Percentiles rank a stretch among this genome's conserved stretches.
phyloP scores from a whole-genome alignment of 2,888 invertebrate genomes.

The Lacanobia oleracea region DNA sequence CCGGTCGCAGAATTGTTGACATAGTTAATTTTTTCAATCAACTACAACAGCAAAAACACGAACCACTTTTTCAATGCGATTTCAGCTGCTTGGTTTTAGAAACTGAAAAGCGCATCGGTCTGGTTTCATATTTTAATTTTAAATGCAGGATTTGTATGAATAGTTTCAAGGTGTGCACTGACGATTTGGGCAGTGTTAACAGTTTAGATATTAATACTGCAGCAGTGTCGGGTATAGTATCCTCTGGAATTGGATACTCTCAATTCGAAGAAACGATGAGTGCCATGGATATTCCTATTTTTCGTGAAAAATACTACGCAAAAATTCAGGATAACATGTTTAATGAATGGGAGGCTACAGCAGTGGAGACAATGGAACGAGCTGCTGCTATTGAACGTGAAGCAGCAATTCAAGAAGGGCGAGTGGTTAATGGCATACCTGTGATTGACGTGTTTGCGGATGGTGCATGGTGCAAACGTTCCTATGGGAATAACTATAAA shows the following conservation, averaged over 20 bases:
- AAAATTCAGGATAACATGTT: conserved; percentile 14
- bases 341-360: conserved; percentile 21
- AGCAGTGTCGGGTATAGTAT: no score
- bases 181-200: conserved; percentile 1
- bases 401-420: conserved; percentile 21
- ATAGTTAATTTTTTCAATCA: conserved; percentile 5
- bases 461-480: conserved; percentile 29
- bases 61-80: conserved; percentile 9
- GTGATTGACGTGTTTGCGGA: conserved; percentile 25
- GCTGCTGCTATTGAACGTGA: conserved; percentile 20
- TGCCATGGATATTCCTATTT: conserved; percentile 22
- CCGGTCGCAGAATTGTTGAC: conserved; percentile 16
- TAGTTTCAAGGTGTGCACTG: conserved; percentile 6
- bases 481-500: conserved; percentile 21
- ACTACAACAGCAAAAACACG: conserved; percentile 11
- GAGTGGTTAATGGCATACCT: conserved; percentile 15
- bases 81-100: conserved; percentile 16
- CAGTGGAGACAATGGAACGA: conserved; percentile 10
- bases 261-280: conserved; percentile 23
- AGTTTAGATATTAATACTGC: conserved; percentile 5
- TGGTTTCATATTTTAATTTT: conserved; percentile 15
- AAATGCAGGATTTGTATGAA: conserved; percentile 6
- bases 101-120: conserved; percentile 2
- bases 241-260: no score
- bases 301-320: conserved; percentile 16